Evolutionary conservation across 1,140 invertebrate species (phyloP).

Genomic region (Cylas formicarius): DNA sequence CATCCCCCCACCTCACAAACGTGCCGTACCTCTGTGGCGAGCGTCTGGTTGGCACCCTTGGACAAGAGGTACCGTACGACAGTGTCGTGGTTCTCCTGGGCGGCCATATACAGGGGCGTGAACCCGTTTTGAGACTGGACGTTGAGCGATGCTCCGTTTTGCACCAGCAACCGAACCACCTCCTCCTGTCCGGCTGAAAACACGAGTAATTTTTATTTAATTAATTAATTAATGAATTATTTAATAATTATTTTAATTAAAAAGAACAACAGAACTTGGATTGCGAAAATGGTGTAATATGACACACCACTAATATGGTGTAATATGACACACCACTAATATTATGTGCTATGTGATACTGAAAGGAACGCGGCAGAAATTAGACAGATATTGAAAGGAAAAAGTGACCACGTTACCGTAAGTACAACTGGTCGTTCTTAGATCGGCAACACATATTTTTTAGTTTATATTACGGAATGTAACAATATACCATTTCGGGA

Average conservation of each 20-base stretch:
- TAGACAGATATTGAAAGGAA: too few relatives aligned
- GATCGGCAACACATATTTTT: too few relatives aligned
- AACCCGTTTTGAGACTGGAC: constrained; percentile 96
- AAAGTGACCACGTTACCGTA: too few relatives aligned
- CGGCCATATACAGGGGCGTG: constrained; percentile 98
- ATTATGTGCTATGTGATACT: too few relatives aligned
- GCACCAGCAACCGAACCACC: constrained; percentile 84
- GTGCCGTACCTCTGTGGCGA: constrained; percentile 90
- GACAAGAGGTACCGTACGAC: constrained; percentile 89
- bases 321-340: too few relatives aligned
- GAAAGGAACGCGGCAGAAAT: too few relatives aligned
- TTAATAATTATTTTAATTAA: constrained; percentile 6
- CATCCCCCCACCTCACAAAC: too few relatives aligned
- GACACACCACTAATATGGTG: too few relatives aligned
- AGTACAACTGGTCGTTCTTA: too few relatives aligned
- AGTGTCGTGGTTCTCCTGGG: constrained; percentile 94
- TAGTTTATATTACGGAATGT: too few relatives aligned
- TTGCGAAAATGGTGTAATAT: too few relatives aligned
- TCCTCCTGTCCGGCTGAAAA: constrained; percentile 84
- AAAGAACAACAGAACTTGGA: background rate
- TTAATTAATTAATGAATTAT: constrained; percentile 1
- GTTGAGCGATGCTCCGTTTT: constrained; percentile 89
- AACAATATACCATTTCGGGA: too few relatives aligned
- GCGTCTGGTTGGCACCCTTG: constrained; percentile 91
- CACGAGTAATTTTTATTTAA: constrained; percentile 19